Evolutionary conservation across 2,797 vertebrate genomes (phyloP), one percentile per base, ranked within the genome.

Genomic region (Diglossa cyanea): DNA sequence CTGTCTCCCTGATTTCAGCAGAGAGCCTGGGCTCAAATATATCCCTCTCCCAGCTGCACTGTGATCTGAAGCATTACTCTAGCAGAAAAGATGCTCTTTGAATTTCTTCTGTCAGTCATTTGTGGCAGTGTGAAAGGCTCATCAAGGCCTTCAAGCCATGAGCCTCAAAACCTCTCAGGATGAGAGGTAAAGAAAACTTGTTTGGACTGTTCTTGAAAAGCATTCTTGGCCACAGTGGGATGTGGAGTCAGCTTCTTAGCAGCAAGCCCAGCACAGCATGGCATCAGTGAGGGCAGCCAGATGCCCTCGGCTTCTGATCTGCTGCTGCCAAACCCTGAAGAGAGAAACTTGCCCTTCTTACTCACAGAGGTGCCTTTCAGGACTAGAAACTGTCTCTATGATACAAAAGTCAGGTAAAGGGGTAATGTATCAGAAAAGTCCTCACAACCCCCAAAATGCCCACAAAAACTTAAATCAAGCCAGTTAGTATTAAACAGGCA

Each of bases 181-280:
- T 33, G 40, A 92, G 71, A 86, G 42, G 40, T 44, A 67, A 82
- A 92, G 58, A 66, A 78, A 93, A 62, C 8, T 73, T 86, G 81
- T 61, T 95, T 45, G 84, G 63, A 63, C 71, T 57, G 66, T 87
- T 97, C 93, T 90, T 95, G 92, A 85, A 96, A 95, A 96, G 90
- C 93, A 81, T 82, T 92, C 74, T 70, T 93, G 83, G 90, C 7
- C 0, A 79, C 79, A 74, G 71, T 3, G 9, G 54, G 58, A 63
- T 6, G 11, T 58, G 76, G 78, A 89, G 44, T 37, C 82, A 51
- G 65, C 45, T 72, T n/a, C 61, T 68, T 57, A 83, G 79, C 68
- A 82, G 84, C 75, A 31, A 65, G 72, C 6, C 45, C 42, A 77
- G 71, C 82, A 54, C 88, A 76, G 93, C 76, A 14, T 2, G 86